phyloP scores from a whole-genome alignment of 2,888 invertebrate genomes.

The Caenorhabditis imperialis region DNA sequence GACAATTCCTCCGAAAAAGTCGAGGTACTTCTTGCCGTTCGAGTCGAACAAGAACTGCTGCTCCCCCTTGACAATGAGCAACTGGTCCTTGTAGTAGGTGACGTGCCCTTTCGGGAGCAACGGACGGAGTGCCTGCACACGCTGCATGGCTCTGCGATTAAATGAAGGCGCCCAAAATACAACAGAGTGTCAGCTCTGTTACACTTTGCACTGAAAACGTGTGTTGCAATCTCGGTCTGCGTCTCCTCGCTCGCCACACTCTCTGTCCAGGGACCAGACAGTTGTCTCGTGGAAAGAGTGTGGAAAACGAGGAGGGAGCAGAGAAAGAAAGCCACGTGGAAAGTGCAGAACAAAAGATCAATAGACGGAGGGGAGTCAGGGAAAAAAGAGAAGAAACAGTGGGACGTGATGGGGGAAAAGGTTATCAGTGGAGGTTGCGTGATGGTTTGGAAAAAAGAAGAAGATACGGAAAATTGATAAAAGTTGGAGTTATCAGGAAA shows the following conservation, averaged over 20 bases:
- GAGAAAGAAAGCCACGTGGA: not conserved
- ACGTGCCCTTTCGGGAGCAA: slow-evolving; percentile 68
- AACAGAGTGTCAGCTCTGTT: slow-evolving; percentile 28
- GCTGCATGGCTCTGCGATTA: slow-evolving; percentile 57
- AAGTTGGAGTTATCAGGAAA: too few species aligned
- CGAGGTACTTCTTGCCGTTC: slow-evolving; percentile 85
- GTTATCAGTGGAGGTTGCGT: too few species aligned
- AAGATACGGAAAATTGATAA: too few species aligned
- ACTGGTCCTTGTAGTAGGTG: slow-evolving; percentile 61
- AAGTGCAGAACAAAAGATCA: too few species aligned
- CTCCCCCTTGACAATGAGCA: slow-evolving; percentile 83
- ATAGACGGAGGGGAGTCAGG: too few species aligned
- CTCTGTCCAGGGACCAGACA: not conserved
- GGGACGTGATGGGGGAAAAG: too few species aligned
- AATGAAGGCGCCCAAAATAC: slow-evolving; percentile 57
- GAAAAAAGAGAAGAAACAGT: too few species aligned
- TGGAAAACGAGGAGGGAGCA: slow-evolving; percentile 10
- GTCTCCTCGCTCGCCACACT: too few species aligned
- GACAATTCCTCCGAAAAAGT: slow-evolving; percentile 96
- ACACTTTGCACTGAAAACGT: not conserved
- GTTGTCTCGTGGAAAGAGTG: slow-evolving; percentile 9
- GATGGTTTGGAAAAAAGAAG: too few species aligned
- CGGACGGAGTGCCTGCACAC: slow-evolving; percentile 65
- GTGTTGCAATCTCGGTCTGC: too few species aligned
- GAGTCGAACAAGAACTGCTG: slow-evolving; percentile 67